A percentile compares a stretch with the other conserved stretches of the same genome.
phyloP scores from a whole-genome alignment of 2,113 vertebrate genomes.

The Hypomesus transpacificus region DNA sequence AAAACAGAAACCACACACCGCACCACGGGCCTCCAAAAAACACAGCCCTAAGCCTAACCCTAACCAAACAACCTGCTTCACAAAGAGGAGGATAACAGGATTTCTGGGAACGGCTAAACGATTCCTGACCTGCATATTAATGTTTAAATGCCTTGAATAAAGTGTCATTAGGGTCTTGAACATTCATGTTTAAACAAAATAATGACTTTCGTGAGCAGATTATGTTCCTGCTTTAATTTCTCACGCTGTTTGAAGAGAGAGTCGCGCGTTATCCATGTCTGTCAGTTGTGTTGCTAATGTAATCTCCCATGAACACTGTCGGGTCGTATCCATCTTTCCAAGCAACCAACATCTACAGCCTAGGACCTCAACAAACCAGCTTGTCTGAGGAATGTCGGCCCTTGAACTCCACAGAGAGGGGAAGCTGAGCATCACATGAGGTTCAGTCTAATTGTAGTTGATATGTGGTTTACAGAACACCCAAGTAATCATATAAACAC shows the following conservation, averaged over 20 bases:
- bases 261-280: too few relatives aligned
- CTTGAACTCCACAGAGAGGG: constrained; percentile 61
- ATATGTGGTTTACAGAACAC: constrained; percentile 74
- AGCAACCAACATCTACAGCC: not conserved
- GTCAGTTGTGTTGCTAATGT: too few relatives aligned
- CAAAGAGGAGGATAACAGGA: constrained; percentile 6
- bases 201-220: constrained; percentile 48
- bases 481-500: constrained; percentile 75
- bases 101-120: too few relatives aligned
- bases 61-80: constrained; percentile 48
- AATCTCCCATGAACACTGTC: too few relatives aligned
- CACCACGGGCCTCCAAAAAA: constrained; percentile 62
- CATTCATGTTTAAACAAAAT: not conserved
- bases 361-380: constrained; percentile 9
- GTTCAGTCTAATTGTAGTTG: constrained; percentile 74
- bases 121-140: too few relatives aligned
- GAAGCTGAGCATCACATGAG: constrained; percentile 60
- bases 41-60: constrained; percentile 57
- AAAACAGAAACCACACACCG: constrained; percentile 68
- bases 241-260: too few relatives aligned
- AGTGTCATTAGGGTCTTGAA: too few relatives aligned
- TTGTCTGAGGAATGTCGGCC: constrained; percentile 54
- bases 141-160: too few relatives aligned
- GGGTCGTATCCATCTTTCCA: not conserved
- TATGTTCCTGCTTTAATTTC: constrained; percentile 19